Conservation (phyloP, 2,888 invertebrate genomes). For the Omphaloscelis lunosa region DNA sequence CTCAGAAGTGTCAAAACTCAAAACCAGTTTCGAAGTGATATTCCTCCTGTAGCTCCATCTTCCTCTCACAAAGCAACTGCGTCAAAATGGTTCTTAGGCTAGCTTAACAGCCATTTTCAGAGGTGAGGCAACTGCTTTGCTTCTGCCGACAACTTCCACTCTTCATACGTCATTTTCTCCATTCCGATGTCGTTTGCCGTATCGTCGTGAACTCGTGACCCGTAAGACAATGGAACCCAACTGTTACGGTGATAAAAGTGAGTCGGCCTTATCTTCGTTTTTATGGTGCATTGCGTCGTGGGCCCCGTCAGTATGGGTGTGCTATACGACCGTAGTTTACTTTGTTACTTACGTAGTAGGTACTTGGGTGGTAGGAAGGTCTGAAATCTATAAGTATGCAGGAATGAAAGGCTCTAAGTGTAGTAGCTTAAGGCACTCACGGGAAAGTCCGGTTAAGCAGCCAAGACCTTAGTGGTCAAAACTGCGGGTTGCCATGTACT, state of each 20-base stretch:
- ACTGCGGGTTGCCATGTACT: too few species aligned
- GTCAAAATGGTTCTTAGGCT: too few species aligned
- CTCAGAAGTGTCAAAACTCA: background rate
- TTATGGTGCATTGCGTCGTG: slow-evolving; percentile 82
- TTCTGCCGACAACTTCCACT: too few species aligned
- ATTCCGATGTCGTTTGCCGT: slow-evolving; percentile 2
- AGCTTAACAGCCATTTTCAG: background rate
- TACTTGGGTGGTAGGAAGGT: background rate
- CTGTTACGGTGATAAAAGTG: slow-evolving; percentile 81
- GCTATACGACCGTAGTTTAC: slow-evolving; percentile 60
- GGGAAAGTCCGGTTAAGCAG: too few species aligned
- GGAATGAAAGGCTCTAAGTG: too few species aligned
- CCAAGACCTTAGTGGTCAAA: too few species aligned
- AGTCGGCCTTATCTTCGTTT: slow-evolving; percentile 85
- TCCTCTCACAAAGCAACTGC: background rate
- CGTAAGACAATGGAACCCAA: slow-evolving; percentile 67
- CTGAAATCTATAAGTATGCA: background rate
- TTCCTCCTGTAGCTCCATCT: background rate
- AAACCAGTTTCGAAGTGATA: background rate
- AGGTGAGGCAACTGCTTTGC: background rate
- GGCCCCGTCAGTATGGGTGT: slow-evolving; percentile 72
- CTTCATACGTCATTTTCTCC: background rate
- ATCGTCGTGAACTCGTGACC: background rate
- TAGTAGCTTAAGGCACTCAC: too few species aligned
- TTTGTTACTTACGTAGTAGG: slow-evolving; percentile 35